Evolutionary conservation across 2,113 vertebrate genomes (phyloP).

Genomic region (Agapornis roseicollis): DNA sequence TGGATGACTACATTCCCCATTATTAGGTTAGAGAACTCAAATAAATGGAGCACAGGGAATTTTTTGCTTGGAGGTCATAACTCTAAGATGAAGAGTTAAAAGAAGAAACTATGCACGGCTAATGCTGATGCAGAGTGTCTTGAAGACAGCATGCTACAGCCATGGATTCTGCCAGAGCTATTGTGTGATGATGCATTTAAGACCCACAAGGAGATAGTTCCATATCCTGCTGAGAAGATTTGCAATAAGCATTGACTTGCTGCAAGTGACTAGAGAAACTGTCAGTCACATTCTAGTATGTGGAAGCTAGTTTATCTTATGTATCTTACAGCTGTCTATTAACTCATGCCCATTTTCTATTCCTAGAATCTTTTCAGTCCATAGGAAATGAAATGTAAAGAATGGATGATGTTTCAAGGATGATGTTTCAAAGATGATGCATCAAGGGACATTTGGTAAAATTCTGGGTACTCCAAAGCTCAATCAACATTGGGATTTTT

Average conservation of each 20-base stretch:
- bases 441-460: background rate
- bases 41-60: background rate
- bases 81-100: background rate
- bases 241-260: background rate
- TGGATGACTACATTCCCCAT: background rate
- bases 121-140: background rate
- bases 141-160: background rate
- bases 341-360: constrained; percentile 19
- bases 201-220: background rate
- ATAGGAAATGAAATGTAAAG: constrained; percentile 31
- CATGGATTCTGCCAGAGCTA: background rate
- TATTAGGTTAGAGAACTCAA: background rate
- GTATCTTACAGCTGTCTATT: constrained; percentile 11
- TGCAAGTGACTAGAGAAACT: background rate
- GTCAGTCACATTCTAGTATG: background rate
- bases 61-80: background rate
- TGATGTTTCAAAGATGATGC: background rate
- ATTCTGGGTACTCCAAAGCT: background rate
- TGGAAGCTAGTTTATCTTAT: constrained; percentile 8
- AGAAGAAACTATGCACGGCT: background rate
- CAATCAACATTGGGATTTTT: background rate
- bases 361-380: background rate
- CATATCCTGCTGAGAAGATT: background rate
- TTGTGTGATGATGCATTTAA: background rate
- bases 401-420: background rate